Evolutionary conservation across 2,113 vertebrate species (phyloP).

Genomic region (Rhinopomastus cyanomelas): DNA sequence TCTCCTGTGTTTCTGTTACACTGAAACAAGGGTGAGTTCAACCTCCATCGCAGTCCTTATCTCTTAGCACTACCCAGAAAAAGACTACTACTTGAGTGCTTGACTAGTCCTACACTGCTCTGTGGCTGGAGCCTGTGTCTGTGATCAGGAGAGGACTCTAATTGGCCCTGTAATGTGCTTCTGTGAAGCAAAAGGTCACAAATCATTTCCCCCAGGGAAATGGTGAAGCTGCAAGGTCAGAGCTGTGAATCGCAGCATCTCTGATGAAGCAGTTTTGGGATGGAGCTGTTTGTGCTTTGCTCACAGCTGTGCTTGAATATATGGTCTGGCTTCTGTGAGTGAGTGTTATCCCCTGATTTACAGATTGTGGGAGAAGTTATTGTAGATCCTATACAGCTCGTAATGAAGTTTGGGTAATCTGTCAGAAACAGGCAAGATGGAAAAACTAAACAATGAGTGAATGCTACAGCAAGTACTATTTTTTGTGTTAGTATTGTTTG

Average conservation of each 20-base stretch:
- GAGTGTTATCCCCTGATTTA: background rate
- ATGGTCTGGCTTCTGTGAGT: background rate
- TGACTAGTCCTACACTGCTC: background rate
- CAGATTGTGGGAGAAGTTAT: background rate
- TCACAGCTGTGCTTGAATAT: background rate
- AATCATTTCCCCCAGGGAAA: background rate
- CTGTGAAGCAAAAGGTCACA: background rate
- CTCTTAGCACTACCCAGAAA: background rate
- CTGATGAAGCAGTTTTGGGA: background rate
- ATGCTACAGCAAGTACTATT: background rate
- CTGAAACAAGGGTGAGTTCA: background rate
- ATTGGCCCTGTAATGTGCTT: rapidly evolving
- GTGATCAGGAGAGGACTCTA: background rate
- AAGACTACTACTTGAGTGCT: background rate
- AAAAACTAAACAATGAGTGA: background rate
- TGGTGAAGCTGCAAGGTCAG: background rate
- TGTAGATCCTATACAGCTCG: background rate
- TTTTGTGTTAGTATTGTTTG: background rate
- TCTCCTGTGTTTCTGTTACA: background rate
- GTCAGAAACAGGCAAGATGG: background rate
- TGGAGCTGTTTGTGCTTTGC: background rate
- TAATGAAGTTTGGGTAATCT: background rate
- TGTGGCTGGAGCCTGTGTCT: background rate
- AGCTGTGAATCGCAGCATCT: background rate
- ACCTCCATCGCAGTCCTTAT: background rate